Evolutionary conservation across 1,140 invertebrate genomes (phyloP), one percentile per base, ranked within the genome.

Genomic region (Pseudomyrmex gracilis): DNA sequence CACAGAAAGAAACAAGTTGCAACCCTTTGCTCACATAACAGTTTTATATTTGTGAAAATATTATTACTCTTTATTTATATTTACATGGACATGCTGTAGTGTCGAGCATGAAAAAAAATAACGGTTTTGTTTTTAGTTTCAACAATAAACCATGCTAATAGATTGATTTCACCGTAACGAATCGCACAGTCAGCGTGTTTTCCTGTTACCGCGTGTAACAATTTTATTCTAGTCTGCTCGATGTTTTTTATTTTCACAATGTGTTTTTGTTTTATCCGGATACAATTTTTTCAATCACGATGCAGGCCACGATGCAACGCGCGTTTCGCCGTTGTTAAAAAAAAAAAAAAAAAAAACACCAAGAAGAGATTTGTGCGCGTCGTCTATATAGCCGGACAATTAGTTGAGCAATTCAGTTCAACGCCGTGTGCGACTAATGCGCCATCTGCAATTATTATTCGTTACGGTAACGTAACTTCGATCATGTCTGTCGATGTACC

Each of bases 71-170:
- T 5, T n/a, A n/a, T 34, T 5, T 34, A 7, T 34, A 34, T 34
- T 7, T 34, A 34, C 34, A 34, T 34, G 12, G n/a, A 4, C 4
- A 20, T 13, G 53, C 24, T 24, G 20, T 24, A 70, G 15, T 22
- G 45, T 47, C 13, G 15, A 22, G 20, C 34, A 34, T 34, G 7
- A 3, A 70, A 34, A 78, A 34, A 55, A 58, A 58, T 70, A 10
- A 80, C 17, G 8, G n/a, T 4, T 2, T 34, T 10, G 57, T 67
- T 66, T 78, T 58, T 80, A 24, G 12, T 58, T 80, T 58, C 70
- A 47, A 80, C 45, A 80, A 71, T 80, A 80, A 80, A 80, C 66
- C n/a, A 43, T 58, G 64, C 55, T 80, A 80, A 80, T 80, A 12
- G 66, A 71, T 80, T 45, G 66, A 80, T 80, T 68, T 66, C 20